Evolutionary conservation across 2,113 vertebrate genomes (phyloP).

Genomic region (Nematolebias whitei): DNA sequence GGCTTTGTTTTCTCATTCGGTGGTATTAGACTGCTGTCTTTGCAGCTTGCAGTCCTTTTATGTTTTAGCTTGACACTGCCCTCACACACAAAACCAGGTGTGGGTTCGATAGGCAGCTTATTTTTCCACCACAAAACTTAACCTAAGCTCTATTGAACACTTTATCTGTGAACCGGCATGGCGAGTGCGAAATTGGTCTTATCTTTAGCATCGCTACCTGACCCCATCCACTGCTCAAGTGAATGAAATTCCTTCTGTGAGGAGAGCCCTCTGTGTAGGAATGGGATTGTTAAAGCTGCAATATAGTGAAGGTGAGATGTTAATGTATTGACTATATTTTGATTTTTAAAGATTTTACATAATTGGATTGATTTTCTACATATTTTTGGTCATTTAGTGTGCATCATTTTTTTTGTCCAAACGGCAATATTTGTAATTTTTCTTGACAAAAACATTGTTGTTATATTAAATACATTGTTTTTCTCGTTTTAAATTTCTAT

Average conservation of each 20-base stretch:
- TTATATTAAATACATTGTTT: slow-evolving; percentile 48
- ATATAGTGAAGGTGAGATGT: not conserved
- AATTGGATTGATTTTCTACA: not conserved
- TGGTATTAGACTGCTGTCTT: not conserved
- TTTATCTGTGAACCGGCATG: slow-evolving; percentile 10
- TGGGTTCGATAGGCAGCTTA: not conserved
- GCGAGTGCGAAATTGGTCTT: slow-evolving; percentile 20
- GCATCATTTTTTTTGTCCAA: not conserved
- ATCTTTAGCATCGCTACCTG: slow-evolving; percentile 17
- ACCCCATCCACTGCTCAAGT: not conserved
- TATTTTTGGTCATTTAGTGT: not conserved
- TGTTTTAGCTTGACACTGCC: slow-evolving; percentile 1
- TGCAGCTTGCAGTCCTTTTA: not conserved
- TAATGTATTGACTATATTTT: slow-evolving; percentile 1
- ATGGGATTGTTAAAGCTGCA: not conserved
- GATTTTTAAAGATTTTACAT: not conserved
- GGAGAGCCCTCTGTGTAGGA: slow-evolving; percentile 13
- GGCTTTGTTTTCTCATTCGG: not conserved
- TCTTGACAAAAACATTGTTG: slow-evolving; percentile 13
- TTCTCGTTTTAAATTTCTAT: slow-evolving; percentile 40
- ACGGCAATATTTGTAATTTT: not conserved
- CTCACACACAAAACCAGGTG: slow-evolving; percentile 2
- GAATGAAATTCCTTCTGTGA: slow-evolving; percentile 13
- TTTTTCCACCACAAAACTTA: slow-evolving; percentile 6
- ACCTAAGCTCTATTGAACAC: slow-evolving; percentile 15